These are phyloP conservation scores for Rutilus rutilus DNA, from an alignment of 2,113 vertebrate genomes.

Conservation along the genomic window DNA sequence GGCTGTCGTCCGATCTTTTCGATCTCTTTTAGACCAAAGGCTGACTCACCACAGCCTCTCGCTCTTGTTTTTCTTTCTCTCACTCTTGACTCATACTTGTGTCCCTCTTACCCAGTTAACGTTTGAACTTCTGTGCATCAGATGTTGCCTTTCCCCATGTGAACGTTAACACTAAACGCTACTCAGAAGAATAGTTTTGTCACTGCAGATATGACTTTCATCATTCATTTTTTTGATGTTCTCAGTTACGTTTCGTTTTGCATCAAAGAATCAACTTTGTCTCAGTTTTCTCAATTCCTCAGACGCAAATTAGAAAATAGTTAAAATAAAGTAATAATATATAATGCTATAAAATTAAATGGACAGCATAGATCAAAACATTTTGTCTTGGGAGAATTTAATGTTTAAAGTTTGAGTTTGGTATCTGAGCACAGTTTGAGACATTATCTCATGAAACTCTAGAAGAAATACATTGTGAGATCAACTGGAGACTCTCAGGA, in stretches of 20 bases:
- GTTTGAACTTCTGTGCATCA: conserved; percentile 35
- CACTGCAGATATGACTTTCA: neutral
- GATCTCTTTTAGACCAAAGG: conserved; percentile 18
- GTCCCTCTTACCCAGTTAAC: conserved; percentile 16
- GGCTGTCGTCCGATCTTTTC: conserved; percentile 30
- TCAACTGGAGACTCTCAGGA: neutral
- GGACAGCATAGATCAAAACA: neutral
- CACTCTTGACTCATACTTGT: neutral
- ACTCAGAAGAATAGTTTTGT: neutral
- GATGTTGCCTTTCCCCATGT: conserved; percentile 34
- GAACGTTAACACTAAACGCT: conserved; percentile 11
- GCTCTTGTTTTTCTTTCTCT: neutral
- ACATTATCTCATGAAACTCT: neutral
- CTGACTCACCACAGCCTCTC: conserved; percentile 2
- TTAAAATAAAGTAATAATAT: neutral
- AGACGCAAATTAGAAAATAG: neutral
- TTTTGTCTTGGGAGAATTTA: neutral
- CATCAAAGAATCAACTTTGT: neutral
- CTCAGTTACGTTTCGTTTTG: neutral
- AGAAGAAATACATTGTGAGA: neutral
- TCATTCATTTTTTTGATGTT: neutral
- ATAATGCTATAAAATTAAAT: neutral
- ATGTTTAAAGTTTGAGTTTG: neutral
- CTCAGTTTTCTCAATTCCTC: neutral
- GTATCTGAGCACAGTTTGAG: neutral